Evolutionary conservation across 2,888 invertebrate species (phyloP), one percentile per base, ranked within the genome.

Genomic region (Mythimna lalbum): DNA sequence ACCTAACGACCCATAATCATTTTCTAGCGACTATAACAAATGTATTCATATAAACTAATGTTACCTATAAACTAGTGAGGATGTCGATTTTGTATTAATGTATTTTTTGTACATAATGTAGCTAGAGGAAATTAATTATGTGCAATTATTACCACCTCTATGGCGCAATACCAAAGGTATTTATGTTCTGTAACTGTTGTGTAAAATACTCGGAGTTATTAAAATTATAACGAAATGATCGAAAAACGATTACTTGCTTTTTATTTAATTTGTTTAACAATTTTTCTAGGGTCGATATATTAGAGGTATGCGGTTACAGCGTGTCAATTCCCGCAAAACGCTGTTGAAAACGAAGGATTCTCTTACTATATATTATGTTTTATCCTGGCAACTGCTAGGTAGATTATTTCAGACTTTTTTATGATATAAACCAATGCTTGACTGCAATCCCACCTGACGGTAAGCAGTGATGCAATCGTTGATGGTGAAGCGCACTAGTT

Each of bases 71-170:
- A 72, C 87, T 90, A 92, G 89, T 91, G 89, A 88, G 86, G 86
- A 86, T 78, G 81, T 88, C 83, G 86, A 86, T 91, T 93, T 93
- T 94, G 90, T 93, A 93, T 91, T 90, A 88, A 90, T 91, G 90
- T 93, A 94, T 93, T 92, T 94, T 95, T 93, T 95, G 95, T 95
- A 95, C 90, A 95, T 94, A 95, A 91, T 83, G 89, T 94, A 94
- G 92, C 82, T 95, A 94, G 93, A 91, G 88, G 87, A 92, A 92
- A 93, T 90, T 87, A 93, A 93, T 92, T 90, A 93, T 91, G 95
- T 95, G 95, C 95, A 94, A 95, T 95, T 94, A 95, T 88, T 90
- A 93, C 90, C 92, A 93, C 90, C 89, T 90, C 88, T 90, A 90
- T 88, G 90, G 90, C 92, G 92, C 93, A 91, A 93, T 95, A 94